Percentiles rank a stretch among this genome's conserved stretches.
Evolutionary conservation across 2,113 vertebrate species (phyloP).

Genomic region (Etheostoma cragini): DNA sequence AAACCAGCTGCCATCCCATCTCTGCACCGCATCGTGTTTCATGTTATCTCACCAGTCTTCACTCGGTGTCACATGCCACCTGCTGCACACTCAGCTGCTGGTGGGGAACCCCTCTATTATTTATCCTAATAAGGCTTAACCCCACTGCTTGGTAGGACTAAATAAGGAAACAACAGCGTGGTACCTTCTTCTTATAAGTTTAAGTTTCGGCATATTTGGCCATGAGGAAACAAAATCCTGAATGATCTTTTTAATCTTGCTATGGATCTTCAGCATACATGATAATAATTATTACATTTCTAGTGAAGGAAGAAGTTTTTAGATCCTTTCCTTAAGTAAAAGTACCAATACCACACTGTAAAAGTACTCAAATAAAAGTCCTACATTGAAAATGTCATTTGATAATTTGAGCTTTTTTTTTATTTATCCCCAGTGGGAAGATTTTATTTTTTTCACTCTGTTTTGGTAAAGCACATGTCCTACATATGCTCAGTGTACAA

Average conservation of each 20-base stretch:
- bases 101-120: slow-evolving; percentile 8
- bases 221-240: too few relatives aligned
- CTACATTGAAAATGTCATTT: too few relatives aligned
- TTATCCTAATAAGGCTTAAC: slow-evolving; percentile 16
- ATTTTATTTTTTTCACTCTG: too few relatives aligned
- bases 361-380: too few relatives aligned
- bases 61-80: background rate
- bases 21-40: slow-evolving; percentile 3
- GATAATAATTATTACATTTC: background rate
- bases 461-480: too few relatives aligned
- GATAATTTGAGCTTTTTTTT: too few relatives aligned
- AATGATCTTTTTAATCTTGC: background rate
- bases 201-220: background rate
- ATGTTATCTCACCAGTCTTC: slow-evolving; percentile 20
- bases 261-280: background rate
- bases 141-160: background rate
- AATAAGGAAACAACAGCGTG: background rate
- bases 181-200: background rate
- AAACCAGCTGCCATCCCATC: background rate
- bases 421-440: too few relatives aligned
- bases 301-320: too few relatives aligned
- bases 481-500: too few relatives aligned
- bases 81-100: slow-evolving; percentile 25
- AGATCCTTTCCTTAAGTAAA: too few relatives aligned
- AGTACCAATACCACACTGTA: too few relatives aligned